Conservation (phyloP, 1,140 invertebrate species). For the Nymphalis io region DNA sequence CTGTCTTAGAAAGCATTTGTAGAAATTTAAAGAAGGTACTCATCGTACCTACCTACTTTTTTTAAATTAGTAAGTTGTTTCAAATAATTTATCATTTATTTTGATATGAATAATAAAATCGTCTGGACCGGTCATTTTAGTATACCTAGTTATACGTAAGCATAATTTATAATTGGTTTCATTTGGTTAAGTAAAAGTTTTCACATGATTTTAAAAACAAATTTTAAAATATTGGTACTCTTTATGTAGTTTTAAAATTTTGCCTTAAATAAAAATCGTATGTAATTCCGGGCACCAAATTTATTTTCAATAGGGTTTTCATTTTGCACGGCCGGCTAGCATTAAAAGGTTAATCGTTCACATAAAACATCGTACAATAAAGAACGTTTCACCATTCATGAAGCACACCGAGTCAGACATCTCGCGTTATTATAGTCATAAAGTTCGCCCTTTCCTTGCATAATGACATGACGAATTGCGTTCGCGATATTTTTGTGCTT, state of each 20-base stretch:
- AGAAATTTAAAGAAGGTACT: too few relatives aligned
- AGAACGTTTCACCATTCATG: slow-evolving; percentile 73
- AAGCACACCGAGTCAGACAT: slow-evolving; percentile 72
- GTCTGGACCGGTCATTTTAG: too few relatives aligned
- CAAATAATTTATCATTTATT: too few relatives aligned
- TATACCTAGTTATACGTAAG: too few relatives aligned
- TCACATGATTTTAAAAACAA: too few relatives aligned
- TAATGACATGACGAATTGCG: slow-evolving; percentile 80
- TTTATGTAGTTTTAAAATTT: neutral
- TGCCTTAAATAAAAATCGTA: slow-evolving; percentile 1
- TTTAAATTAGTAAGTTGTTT: too few relatives aligned
- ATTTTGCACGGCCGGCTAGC: slow-evolving; percentile 63
- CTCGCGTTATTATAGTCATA: slow-evolving; percentile 79
- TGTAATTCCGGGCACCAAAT: slow-evolving; percentile 33
- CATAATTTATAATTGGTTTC: too few relatives aligned
- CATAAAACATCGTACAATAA: slow-evolving; percentile 79
- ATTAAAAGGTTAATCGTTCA: slow-evolving; percentile 80
- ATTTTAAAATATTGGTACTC: neutral
- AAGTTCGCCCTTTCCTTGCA: slow-evolving; percentile 80
- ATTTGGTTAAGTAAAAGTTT: too few relatives aligned
- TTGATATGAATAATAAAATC: too few relatives aligned
- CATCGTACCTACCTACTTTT: too few relatives aligned
- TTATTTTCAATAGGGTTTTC: slow-evolving; percentile 58
- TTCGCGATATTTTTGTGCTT: slow-evolving; percentile 76
- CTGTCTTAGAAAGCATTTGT: too few relatives aligned